Base-by-base conservation (phyloP, 2,113 vertebrate species). In the Coptodon rendalli region DNA sequence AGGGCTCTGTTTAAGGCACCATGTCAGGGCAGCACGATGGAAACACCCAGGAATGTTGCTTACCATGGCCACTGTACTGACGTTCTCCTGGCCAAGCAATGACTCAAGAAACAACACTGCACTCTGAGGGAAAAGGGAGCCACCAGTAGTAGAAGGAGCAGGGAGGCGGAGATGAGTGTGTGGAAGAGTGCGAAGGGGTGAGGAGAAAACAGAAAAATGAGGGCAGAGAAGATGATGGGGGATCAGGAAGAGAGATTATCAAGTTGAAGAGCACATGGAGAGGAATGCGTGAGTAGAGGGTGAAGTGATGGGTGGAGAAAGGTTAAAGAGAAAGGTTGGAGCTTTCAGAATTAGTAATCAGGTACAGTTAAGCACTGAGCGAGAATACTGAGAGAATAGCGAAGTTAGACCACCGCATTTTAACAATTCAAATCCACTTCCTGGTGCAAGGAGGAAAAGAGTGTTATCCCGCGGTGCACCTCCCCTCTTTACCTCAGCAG, bases 41-140 rank as follows among this genome's bases (percentile, higher is more conserved):
- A 91, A 80, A 87, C 84, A 91, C 43, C 16, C 81, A 45, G 57
- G 52, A 61, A 45, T 66, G 79, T 85, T 91, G 92, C 96, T 97
- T 96, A 97, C 96, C 96, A 95, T 96, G 81, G 91, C 83, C 88
- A 96, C 61, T 7, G 92, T 81, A 94, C 92, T 84, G 94, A 96
- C 34, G 93, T 95, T 95, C 84, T 96, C 95, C 92, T 95, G 95
- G 68, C 96, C 96, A 88, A 96, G 91, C 87, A 95, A 36, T 89
- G 95, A 95, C 84, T 95, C 95, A 93, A 97, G 95, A 95, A 86
- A 96, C 92, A 94, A 94, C 85, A 95, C 91, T 68, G 95, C 94
- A 95, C 95, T 94, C 96, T 97, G 91, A 92, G 88, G 87, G 91
- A 73, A 86, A 83, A 87, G 81, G 86, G 36, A 87, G 61, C 57